phyloP scores from a whole-genome alignment of 2,888 invertebrate genomes.

The Bhutanitis thaidina region DNA sequence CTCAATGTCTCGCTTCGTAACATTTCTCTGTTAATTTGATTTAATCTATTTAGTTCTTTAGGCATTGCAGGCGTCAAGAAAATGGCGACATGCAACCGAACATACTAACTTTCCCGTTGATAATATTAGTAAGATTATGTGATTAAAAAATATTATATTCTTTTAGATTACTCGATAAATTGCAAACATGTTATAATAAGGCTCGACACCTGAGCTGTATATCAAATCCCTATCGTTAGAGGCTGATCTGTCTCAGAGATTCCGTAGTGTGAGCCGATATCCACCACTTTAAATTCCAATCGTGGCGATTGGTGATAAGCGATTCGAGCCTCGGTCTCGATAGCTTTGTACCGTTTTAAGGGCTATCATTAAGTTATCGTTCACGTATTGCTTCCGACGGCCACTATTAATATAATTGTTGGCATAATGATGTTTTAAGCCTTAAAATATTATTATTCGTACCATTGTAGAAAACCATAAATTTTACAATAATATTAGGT shows the following conservation, averaged over 20 bases:
- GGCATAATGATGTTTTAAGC: slow-evolving; percentile 29
- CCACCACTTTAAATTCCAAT: slow-evolving; percentile 63
- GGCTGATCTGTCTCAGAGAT: slow-evolving; percentile 38
- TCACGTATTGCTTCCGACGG: slow-evolving; percentile 74
- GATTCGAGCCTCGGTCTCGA: slow-evolving; percentile 70
- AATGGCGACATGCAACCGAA: no score
- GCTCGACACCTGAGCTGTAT: slow-evolving; percentile 8
- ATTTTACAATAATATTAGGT: no score
- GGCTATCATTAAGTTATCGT: slow-evolving; percentile 72
- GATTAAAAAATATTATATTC: no score
- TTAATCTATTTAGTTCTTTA: no score
- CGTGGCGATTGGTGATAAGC: slow-evolving; percentile 68
- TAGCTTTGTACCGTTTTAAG: slow-evolving; percentile 63
- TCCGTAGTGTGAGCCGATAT: slow-evolving; percentile 26
- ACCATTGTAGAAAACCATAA: no score
- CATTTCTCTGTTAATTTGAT: no score
- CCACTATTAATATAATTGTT: slow-evolving; percentile 50
- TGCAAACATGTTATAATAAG: slow-evolving; percentile 10
- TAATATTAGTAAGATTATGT: no score
- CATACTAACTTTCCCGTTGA: no score
- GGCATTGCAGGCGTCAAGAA: no score
- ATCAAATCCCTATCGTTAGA: slow-evolving; percentile 32
- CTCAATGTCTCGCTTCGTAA: no score
- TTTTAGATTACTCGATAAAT: background rate
- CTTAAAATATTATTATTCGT: no score